Evolutionary conservation across 2,797 vertebrate genomes (phyloP).

Genomic region (Syndactyla subalaris): DNA sequence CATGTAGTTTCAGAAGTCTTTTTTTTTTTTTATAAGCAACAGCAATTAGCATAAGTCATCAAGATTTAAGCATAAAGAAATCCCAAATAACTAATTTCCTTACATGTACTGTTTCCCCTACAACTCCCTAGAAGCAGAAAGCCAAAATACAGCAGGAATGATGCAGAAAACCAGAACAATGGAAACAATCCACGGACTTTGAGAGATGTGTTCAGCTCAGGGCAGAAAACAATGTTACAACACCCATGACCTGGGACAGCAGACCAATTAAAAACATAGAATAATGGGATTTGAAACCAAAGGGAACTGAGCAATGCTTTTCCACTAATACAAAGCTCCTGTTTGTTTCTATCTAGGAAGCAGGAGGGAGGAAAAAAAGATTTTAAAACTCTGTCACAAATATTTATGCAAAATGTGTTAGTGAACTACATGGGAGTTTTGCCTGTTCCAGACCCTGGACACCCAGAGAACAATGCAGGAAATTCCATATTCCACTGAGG

Average conservation of each 20-base stretch:
- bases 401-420: neutral
- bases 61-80: neutral
- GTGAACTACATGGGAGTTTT: neutral
- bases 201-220: neutral
- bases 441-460: neutral
- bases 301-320: neutral
- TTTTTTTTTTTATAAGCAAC: neutral
- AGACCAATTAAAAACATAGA: neutral
- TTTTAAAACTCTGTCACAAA: neutral
- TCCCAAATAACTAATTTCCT: neutral
- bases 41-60: neutral
- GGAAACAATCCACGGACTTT: neutral
- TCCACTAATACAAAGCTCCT: neutral
- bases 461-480: constrained; percentile 3
- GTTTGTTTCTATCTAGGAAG: neutral
- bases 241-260: neutral
- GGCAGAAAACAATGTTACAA: neutral
- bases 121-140: neutral
- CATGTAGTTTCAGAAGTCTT: neutral
- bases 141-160: neutral
- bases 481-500: constrained; percentile 11
- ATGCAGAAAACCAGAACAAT: neutral
- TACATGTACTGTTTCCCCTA: neutral
- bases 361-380: neutral
- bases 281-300: neutral